phyloP scores from a whole-genome alignment of 2,113 vertebrate genomes.

The Nibea coibor region DNA sequence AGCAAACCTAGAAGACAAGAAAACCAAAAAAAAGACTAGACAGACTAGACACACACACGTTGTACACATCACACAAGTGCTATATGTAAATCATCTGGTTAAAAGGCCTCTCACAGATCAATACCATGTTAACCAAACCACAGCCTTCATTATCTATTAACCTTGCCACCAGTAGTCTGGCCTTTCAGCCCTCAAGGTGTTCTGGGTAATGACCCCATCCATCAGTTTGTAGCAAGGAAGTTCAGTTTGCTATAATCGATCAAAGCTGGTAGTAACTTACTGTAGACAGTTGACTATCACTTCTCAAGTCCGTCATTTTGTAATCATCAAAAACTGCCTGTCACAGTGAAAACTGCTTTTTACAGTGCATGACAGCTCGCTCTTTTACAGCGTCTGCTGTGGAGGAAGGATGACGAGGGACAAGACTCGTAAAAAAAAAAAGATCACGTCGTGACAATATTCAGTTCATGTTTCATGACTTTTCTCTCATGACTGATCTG shows the following conservation, averaged over 20 bases:
- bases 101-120: conserved; percentile 47
- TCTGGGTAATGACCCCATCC: conserved; percentile 61
- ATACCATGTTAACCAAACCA: conserved; percentile 57
- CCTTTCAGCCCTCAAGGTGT: conserved; percentile 31
- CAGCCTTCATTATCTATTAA: conserved; percentile 33
- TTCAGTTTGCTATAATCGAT: conserved; percentile 37
- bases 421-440: neutral
- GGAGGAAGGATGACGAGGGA: neutral
- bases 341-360: neutral
- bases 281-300: conserved; percentile 3
- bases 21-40: neutral
- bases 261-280: conserved; percentile 17
- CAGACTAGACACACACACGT: neutral
- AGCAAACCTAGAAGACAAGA: conserved; percentile 86
- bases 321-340: neutral
- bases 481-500: neutral
- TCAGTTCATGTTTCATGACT: neutral
- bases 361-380: neutral
- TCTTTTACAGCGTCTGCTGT: neutral
- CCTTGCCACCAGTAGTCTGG: conserved; percentile 9
- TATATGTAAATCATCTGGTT: conserved; percentile 52
- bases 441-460: neutral
- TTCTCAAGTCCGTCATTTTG: conserved; percentile 13
- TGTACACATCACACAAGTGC: conserved; percentile 15
- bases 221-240: conserved; percentile 29